Base-by-base conservation (phyloP, 1,140 invertebrate species). In the Ceratoteleas bidentatus region DNA sequence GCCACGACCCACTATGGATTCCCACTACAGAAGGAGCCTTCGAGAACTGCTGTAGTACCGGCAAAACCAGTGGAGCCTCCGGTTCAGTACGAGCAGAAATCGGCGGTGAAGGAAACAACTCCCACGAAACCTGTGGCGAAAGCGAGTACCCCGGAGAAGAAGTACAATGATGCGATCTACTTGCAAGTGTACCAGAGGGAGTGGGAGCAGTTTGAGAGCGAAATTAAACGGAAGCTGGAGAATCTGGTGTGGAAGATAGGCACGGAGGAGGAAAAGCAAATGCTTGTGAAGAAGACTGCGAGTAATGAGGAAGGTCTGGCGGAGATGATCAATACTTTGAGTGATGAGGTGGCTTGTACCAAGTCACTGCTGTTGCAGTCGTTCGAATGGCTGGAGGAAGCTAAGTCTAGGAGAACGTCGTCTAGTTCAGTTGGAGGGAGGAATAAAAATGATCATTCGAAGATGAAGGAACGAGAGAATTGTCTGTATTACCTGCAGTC, bases 351-450 rank as follows among this genome's bases (percentile, higher is more conserved):
- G 14, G 69, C 88, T 2, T 89, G 86, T 34, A 83, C 92, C 3
- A 92, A 91, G 66, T 87, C 89, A 10, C 56, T 90, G 2, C 56
- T 91, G 0, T 61, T 92, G 0, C 91, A 93, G 66, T 90, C 91
- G 0, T 92, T 92, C 56, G 89, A 90, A 2, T 92, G 91, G 89
- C 33, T 92, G 0, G 92, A 92, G 75, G 92, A 92, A 72, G 90
- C 90, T 0, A 92, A 90, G 60, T 92, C 91, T 0, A 89, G 87
- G 47, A 88, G 88, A 60, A 85, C 86, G 3, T 79, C 85, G 0
- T 85, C 84, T 9, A 56, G 16, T 0, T 81, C 32, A 53, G 75
- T 40, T 60, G 86, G 69, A 73, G 86, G 10, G 40, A 87, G 52
- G 81, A 80, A 83, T 70, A 88, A 87, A n/a, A 84, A 83, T 3